A percentile compares a stretch with the other conserved stretches of the same genome.
Conservation (phyloP, 2,888 invertebrate genomes). For the Leptura quadrifasciata region DNA sequence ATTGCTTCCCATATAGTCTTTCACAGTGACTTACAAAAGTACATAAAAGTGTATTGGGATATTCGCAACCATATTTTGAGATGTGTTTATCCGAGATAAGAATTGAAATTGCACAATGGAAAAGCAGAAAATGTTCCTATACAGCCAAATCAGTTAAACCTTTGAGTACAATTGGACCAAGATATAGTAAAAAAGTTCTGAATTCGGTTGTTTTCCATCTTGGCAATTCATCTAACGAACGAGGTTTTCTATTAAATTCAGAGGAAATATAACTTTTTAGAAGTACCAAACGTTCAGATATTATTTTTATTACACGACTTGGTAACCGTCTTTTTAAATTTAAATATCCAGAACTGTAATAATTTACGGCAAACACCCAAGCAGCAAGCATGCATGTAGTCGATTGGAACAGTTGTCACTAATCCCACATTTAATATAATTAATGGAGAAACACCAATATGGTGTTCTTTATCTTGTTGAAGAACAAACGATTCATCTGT, state of each 20-base stretch:
- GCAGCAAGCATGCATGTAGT: constrained; percentile 42
- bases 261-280: constrained; percentile 29
- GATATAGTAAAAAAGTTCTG: constrained; percentile 37
- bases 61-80: constrained; percentile 5
- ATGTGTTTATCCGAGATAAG: constrained; percentile 24
- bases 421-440: constrained; percentile 35
- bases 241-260: constrained; percentile 39
- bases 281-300: constrained; percentile 19
- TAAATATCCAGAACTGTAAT: constrained; percentile 37
- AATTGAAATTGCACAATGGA: constrained; percentile 44
- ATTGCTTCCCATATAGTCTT: constrained; percentile 18
- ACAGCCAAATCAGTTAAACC: constrained; percentile 29
- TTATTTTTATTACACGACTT: constrained; percentile 19
- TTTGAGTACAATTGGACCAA: constrained; percentile 35
- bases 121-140: constrained; percentile 41
- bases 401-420: constrained; percentile 27
- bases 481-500: constrained; percentile 28
- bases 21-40: constrained; percentile 12
- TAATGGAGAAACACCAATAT: constrained; percentile 39
- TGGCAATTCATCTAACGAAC: constrained; percentile 30
- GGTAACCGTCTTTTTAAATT: constrained; percentile 35
- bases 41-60: neutral
- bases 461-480: constrained; percentile 41
- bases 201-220: constrained; percentile 42
- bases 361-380: constrained; percentile 33